Evolutionary conservation across 2,888 invertebrate species (phyloP).

Genomic region (Neoaliturus tenellus): DNA sequence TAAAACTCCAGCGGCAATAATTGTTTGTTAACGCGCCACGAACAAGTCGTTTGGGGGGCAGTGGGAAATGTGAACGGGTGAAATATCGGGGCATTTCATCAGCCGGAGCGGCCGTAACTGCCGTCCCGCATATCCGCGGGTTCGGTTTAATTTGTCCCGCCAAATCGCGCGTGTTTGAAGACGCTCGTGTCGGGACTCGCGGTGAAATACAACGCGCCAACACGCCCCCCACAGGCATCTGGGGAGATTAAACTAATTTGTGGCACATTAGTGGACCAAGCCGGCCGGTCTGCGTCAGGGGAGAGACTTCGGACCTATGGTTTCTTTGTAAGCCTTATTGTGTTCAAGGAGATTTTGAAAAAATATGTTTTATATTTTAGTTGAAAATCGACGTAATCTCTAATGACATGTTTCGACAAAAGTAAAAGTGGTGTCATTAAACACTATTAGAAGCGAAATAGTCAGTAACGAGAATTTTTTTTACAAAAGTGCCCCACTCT

Average conservation of each 20-base stretch:
- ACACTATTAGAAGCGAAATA: too few species aligned
- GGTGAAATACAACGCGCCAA: background rate
- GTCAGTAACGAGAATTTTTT: too few species aligned
- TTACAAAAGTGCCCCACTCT: too few species aligned
- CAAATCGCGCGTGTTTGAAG: constrained; percentile 8
- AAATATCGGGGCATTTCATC: background rate
- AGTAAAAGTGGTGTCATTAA: too few species aligned
- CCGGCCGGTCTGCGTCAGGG: too few species aligned
- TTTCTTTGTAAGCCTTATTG: too few species aligned
- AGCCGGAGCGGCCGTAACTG: constrained; percentile 11
- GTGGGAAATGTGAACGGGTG: background rate
- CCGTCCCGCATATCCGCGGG: constrained; percentile 21
- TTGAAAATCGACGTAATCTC: too few species aligned
- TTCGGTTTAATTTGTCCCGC: constrained; percentile 16
- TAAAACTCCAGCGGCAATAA: background rate
- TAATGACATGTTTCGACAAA: too few species aligned
- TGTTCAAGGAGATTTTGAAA: too few species aligned
- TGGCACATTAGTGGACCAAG: background rate
- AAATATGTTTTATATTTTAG: too few species aligned
- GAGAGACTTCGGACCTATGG: too few species aligned
- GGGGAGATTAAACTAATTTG: background rate
- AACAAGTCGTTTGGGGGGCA: background rate
- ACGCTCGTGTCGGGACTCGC: background rate
- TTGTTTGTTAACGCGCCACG: background rate
- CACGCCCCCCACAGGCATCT: background rate